Evolutionary conservation across 2,888 invertebrate species (phyloP).

Genomic region (Nymphalis polychloros): DNA sequence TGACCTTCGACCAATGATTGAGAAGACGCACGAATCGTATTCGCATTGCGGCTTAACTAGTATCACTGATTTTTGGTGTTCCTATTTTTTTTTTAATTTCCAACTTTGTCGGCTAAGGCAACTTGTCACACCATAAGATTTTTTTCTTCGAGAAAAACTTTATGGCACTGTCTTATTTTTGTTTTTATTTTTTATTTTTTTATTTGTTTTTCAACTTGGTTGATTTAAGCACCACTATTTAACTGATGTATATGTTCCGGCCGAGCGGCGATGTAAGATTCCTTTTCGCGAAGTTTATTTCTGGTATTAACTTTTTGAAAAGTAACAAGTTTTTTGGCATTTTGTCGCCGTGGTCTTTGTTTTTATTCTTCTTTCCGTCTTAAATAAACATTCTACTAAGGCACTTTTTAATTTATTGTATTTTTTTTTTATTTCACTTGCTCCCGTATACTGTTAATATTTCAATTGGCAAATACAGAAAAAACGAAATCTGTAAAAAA

Average conservation of each 20-base stretch:
- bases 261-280: constrained; percentile 72
- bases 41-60: constrained; percentile 69
- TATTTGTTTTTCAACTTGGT: constrained; percentile 62
- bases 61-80: constrained; percentile 59
- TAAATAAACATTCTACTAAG: constrained; percentile 70
- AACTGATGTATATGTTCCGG: constrained; percentile 76
- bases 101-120: constrained; percentile 79
- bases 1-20: constrained; percentile 59
- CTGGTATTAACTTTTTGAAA: constrained; percentile 77
- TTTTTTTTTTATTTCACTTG: constrained; percentile 60
- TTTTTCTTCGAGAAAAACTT: constrained; percentile 60
- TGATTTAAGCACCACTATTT: constrained; percentile 64
- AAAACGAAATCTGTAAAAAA: constrained; percentile 70
- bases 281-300: constrained; percentile 76
- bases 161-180: constrained; percentile 63
- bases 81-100: constrained; percentile 39
- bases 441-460: constrained; percentile 55
- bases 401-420: constrained; percentile 69
- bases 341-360: constrained; percentile 74
- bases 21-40: constrained; percentile 63
- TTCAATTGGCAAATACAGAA: constrained; percentile 55
- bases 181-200: not conserved
- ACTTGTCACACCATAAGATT: constrained; percentile 63
- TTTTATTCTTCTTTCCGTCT: constrained; percentile 59
- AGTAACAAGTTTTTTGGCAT: constrained; percentile 77